phyloP scores from a whole-genome alignment of 2,113 vertebrate genomes.

The Cryptomyrus ogoouensis region DNA sequence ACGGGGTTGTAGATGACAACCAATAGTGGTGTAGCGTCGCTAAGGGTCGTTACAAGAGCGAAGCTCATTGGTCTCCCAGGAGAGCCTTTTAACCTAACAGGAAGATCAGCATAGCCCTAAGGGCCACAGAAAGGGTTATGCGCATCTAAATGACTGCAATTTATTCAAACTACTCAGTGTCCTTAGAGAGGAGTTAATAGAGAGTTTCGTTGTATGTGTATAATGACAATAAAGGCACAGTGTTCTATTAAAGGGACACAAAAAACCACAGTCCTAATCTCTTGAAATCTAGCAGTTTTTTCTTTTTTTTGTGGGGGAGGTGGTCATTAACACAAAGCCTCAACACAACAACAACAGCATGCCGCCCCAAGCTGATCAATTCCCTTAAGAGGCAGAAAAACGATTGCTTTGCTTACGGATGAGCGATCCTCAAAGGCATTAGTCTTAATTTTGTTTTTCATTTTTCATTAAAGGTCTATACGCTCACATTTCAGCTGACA shows the following conservation, averaged over 20 bases:
- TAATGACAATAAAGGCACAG: neutral
- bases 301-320: neutral
- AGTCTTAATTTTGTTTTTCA: neutral
- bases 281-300: neutral
- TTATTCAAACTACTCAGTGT: neutral
- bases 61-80: neutral
- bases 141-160: neutral
- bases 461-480: neutral
- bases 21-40: neutral
- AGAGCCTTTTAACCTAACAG: neutral
- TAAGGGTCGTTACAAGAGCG: neutral
- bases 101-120: neutral
- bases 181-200: neutral
- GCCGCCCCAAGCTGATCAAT: neutral
- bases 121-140: neutral
- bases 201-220: neutral
- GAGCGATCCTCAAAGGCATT: neutral
- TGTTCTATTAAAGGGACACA: neutral
- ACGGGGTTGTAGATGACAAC: neutral
- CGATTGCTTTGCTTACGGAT: neutral
- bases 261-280: neutral
- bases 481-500: neutral
- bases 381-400: neutral
- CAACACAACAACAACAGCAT: neutral
- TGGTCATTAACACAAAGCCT: neutral